Conservation (phyloP, 2,888 invertebrate species). For the Tuta absoluta region DNA sequence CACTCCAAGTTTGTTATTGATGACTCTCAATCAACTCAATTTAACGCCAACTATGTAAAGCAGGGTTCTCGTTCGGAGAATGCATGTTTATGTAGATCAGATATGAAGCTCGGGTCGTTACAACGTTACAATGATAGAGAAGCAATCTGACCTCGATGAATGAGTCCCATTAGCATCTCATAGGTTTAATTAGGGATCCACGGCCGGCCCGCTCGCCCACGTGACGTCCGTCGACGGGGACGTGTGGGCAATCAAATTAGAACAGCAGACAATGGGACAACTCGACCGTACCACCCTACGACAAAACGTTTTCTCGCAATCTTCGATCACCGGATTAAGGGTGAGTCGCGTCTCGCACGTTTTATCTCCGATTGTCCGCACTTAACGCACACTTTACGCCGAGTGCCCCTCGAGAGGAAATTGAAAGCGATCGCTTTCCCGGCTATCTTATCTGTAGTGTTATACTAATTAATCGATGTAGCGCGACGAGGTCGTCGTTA, state of each 20-base stretch:
- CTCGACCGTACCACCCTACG: constrained; percentile 75
- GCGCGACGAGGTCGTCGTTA: constrained; percentile 68
- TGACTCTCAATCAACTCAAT: constrained; percentile 57
- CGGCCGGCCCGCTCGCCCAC: constrained; percentile 62
- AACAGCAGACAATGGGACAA: constrained; percentile 71
- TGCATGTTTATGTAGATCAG: constrained; percentile 52
- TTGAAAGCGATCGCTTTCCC: constrained; percentile 81
- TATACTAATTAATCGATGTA: constrained; percentile 80
- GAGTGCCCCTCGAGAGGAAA: constrained; percentile 80
- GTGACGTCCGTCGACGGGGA: constrained; percentile 52
- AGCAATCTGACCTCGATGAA: constrained; percentile 64
- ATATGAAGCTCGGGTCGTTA: constrained; percentile 52
- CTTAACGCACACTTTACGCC: constrained; percentile 80
- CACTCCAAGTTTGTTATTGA: constrained; percentile 52
- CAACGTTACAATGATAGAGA: constrained; percentile 43
- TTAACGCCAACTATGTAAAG: constrained; percentile 38
- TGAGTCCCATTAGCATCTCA: constrained; percentile 68
- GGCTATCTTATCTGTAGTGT: constrained; percentile 79
- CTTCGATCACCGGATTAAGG: constrained; percentile 81
- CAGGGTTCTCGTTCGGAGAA: constrained; percentile 42
- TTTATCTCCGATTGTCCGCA: constrained; percentile 81
- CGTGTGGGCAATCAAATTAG: constrained; percentile 77
- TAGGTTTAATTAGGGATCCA: constrained; percentile 73
- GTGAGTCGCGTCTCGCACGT: constrained; percentile 77
- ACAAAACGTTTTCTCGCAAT: constrained; percentile 81